These are phyloP conservation scores for Theonella swinhoei DNA, from an alignment of 37 sponge, comb jelly and placozoan species.

Conservation along the genomic window DNA sequence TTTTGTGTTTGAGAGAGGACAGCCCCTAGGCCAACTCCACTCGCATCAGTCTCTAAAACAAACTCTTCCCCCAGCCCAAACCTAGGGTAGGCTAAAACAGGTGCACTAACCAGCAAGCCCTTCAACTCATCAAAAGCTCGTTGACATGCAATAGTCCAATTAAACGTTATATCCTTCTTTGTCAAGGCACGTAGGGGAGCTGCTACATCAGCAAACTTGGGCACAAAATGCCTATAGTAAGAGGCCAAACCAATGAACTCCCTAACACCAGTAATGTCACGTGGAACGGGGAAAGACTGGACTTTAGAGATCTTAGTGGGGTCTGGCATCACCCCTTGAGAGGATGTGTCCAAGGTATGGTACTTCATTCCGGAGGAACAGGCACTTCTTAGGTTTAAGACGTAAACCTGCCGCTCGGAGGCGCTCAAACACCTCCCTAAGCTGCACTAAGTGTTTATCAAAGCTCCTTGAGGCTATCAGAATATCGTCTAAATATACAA, in stretches of 20 bases:
- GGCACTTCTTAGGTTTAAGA: slow-evolving; percentile 26
- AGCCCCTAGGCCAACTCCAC: slow-evolving; percentile 43
- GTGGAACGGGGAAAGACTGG: slow-evolving; percentile 11
- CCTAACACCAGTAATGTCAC: slow-evolving; percentile 12
- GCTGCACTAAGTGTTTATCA: slow-evolving; percentile 32
- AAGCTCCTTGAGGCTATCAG: slow-evolving; percentile 34
- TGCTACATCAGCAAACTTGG: slow-evolving; percentile 25
- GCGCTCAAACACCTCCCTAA: slow-evolving; percentile 33
- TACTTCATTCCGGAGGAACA: slow-evolving; percentile 6
- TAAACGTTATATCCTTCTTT: slow-evolving; percentile 19
- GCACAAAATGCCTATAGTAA: slow-evolving; percentile 31
- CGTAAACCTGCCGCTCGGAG: slow-evolving; percentile 14
- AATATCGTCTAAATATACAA: slow-evolving; percentile 48
- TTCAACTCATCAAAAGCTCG: slow-evolving; percentile 40
- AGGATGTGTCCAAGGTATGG: slow-evolving; percentile 24
- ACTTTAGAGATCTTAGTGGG: slow-evolving; percentile 18
- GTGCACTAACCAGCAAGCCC: slow-evolving; percentile 21
- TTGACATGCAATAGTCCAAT: slow-evolving; percentile 37
- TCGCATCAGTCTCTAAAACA: slow-evolving; percentile 46
- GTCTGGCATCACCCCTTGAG: slow-evolving; percentile 27
- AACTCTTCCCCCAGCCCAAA: slow-evolving; percentile 28
- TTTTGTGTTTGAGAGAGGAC: slow-evolving; percentile 24
- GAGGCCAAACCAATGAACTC: slow-evolving; percentile 45
- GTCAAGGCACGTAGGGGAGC: slow-evolving; percentile 27
- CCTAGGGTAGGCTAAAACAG: slow-evolving; percentile 52